Evolutionary conservation across 2,888 invertebrate genomes (phyloP).

Genomic region (Geotrupes spiniger): DNA sequence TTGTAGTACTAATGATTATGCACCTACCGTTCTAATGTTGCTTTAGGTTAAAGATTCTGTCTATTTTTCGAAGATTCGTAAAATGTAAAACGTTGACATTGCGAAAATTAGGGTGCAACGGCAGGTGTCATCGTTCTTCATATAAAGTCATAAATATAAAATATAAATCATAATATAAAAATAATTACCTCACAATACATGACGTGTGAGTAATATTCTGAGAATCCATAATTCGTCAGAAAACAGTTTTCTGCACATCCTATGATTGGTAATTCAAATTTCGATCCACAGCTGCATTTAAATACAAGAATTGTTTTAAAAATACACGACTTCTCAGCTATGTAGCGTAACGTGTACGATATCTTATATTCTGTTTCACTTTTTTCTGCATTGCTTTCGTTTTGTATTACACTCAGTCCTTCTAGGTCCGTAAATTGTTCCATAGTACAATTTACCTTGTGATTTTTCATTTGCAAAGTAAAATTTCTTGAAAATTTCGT

Average conservation of each 20-base stretch:
- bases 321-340: neutral
- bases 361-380: neutral
- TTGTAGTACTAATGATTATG: too few species aligned
- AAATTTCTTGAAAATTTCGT: neutral
- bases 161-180: too few species aligned
- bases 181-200: too few species aligned
- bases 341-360: neutral
- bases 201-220: too few species aligned
- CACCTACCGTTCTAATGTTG: too few species aligned
- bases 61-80: too few species aligned
- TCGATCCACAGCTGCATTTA: neutral
- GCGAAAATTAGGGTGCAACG: too few species aligned
- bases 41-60: too few species aligned
- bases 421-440: neutral
- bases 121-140: too few species aligned
- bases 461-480: neutral
- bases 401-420: neutral
- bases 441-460: neutral
- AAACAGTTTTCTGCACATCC: neutral
- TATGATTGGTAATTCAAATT: neutral
- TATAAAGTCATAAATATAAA: too few species aligned
- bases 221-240: neutral
- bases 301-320: neutral
- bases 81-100: too few species aligned
- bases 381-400: neutral